These are phyloP conservation scores for Amblyopsis hoosieri DNA, from an alignment of 2,797 vertebrate genomes.

Conservation along the genomic window DNA sequence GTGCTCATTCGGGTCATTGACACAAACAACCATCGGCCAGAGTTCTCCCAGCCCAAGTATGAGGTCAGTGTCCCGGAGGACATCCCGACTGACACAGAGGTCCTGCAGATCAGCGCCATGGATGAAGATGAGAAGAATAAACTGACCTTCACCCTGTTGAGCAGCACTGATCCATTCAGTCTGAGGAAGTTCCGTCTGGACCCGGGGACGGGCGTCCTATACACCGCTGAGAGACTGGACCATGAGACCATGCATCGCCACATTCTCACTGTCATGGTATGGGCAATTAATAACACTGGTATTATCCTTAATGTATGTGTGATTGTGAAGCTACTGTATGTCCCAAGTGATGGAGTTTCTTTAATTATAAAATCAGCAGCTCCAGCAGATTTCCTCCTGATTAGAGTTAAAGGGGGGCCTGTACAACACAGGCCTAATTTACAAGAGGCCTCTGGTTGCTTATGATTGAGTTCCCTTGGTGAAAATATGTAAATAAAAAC, in stretches of 20 bases:
- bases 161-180: constrained; percentile 91
- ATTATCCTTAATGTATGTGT: too few relatives aligned
- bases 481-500: too few relatives aligned
- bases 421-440: too few relatives aligned
- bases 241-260: constrained; percentile 92
- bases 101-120: constrained; percentile 87
- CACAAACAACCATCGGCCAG: constrained; percentile 96
- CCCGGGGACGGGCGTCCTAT: constrained; percentile 88
- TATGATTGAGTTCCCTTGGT: too few relatives aligned
- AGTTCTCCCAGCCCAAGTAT: constrained; percentile 89
- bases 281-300: neutral
- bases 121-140: constrained; percentile 98
- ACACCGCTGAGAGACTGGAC: constrained; percentile 88
- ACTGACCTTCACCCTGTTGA: constrained; percentile 92
- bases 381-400: too few relatives aligned
- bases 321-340: too few relatives aligned
- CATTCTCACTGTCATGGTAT: constrained; percentile 93
- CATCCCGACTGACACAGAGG: constrained; percentile 84
- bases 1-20: constrained; percentile 96
- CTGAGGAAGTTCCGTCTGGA: constrained; percentile 95
- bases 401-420: too few relatives aligned
- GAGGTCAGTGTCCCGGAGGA: constrained; percentile 90
- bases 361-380: too few relatives aligned
- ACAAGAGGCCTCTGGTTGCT: too few relatives aligned
- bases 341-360: too few relatives aligned